Evolutionary conservation across 2,113 vertebrate genomes (phyloP).

Genomic region (Dromaius novaehollandiae): DNA sequence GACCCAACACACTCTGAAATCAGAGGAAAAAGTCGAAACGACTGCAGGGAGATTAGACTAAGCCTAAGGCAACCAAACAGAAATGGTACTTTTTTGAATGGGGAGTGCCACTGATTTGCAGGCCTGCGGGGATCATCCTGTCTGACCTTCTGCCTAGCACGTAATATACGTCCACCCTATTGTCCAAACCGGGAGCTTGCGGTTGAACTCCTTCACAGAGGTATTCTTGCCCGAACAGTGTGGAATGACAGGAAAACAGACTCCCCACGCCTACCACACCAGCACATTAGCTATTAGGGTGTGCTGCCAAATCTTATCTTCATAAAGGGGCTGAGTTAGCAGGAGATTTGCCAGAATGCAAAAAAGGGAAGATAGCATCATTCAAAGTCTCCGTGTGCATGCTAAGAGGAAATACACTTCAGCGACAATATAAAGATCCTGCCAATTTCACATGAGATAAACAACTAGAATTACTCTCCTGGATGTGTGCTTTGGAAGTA

Average conservation of each 20-base stretch:
- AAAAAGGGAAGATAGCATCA: background rate
- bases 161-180: background rate
- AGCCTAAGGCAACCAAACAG: background rate
- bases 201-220: background rate
- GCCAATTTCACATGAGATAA: background rate
- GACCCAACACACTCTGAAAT: background rate
- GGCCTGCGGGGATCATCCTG: background rate
- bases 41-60: background rate
- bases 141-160: background rate
- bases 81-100: background rate
- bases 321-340: background rate
- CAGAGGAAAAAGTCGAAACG: background rate
- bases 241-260: background rate
- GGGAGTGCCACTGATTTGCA: background rate
- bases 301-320: background rate
- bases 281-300: background rate
- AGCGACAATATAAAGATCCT: background rate
- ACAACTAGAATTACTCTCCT: background rate
- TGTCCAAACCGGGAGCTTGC: background rate
- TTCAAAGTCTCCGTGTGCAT: background rate
- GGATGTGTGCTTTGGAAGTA: background rate
- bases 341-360: background rate
- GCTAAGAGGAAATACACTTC: background rate
- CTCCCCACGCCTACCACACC: background rate
- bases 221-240: background rate